Conservation (phyloP, 2,797 vertebrate genomes). For the Liparis tanakae region DNA sequence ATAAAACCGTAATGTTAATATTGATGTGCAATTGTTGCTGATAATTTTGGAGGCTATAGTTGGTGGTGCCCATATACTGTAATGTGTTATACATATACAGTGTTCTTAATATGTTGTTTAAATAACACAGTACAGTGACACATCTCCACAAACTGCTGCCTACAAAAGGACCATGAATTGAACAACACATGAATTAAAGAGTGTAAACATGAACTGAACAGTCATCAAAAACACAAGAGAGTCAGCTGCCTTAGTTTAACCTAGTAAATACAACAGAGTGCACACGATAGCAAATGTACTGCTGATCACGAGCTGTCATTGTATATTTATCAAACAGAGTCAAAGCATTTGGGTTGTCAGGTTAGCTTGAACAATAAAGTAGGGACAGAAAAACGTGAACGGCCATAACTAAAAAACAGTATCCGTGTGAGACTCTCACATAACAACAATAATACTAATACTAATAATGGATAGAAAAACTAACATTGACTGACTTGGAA, state of each 20-base stretch:
- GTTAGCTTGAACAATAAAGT: not conserved
- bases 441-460: not conserved
- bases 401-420: not conserved
- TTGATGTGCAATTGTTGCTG: not conserved
- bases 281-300: not conserved
- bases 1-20: not conserved
- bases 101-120: not conserved
- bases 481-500: not conserved
- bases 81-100: not conserved
- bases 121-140: not conserved
- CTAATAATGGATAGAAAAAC: not conserved
- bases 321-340: not conserved
- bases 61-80: not conserved
- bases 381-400: not conserved
- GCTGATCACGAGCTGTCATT: not conserved
- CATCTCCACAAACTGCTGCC: not conserved
- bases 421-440: not conserved
- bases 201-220: not conserved
- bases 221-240: not conserved
- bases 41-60: not conserved
- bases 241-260: not conserved
- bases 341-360: not conserved
- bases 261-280: not conserved
- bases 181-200: not conserved
- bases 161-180: not conserved